phyloP scores from a whole-genome alignment of 2,797 vertebrate genomes.

The Melanotaenia parkinsoni region DNA sequence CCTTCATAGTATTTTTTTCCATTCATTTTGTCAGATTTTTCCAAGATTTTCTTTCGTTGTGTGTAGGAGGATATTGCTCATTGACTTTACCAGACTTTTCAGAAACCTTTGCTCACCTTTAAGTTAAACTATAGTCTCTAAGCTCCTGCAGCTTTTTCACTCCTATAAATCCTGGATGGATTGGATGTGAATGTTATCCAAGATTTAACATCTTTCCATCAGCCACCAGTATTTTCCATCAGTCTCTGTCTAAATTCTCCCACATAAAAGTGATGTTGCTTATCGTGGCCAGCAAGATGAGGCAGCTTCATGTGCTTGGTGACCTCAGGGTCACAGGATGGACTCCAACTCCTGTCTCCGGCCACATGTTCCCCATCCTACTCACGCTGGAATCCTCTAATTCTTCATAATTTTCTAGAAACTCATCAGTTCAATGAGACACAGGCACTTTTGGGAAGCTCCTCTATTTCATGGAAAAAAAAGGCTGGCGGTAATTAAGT shows the following conservation, averaged over 20 bases:
- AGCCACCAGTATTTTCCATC: not conserved
- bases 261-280: not conserved
- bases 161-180: too few relatives aligned
- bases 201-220: not conserved
- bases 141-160: not conserved
- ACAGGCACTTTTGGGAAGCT: not conserved
- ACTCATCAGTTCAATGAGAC: constrained; percentile 2
- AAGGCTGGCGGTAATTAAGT: constrained; percentile 62
- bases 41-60: not conserved
- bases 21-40: not conserved
- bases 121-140: not conserved
- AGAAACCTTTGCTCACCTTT: not conserved
- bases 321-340: not conserved
- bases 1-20: not conserved
- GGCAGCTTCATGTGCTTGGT: not conserved
- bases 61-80: not conserved
- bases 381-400: not conserved
- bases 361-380: constrained; percentile 11
- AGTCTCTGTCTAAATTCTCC: not conserved
- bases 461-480: constrained; percentile 32
- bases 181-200: not conserved
- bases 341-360: not conserved
- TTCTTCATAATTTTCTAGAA: not conserved
- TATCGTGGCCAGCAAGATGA: not conserved
- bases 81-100: not conserved